Evolutionary conservation across 1,140 invertebrate species (phyloP).

Genomic region (Monomorium pharaonis): DNA sequence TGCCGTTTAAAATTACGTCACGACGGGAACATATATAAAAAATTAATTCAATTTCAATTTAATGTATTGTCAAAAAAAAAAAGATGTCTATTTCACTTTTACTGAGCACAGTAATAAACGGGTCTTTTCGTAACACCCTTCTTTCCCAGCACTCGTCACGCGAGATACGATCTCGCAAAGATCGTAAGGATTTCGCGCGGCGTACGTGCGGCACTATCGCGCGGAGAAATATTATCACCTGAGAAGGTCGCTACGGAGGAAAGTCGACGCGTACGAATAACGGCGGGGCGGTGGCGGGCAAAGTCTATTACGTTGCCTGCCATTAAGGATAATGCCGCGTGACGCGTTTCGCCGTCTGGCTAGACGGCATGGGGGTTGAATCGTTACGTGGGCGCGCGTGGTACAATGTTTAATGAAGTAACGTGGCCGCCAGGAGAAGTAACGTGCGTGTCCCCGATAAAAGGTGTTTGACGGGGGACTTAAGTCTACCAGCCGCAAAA

Average conservation of each 20-base stretch:
- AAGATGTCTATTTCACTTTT: too few species aligned
- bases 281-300: background rate
- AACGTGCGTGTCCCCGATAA: background rate
- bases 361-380: background rate
- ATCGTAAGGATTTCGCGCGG: background rate
- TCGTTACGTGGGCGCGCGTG: background rate
- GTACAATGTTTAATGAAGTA: conserved; percentile 33
- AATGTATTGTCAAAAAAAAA: too few species aligned
- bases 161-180: conserved; percentile 2
- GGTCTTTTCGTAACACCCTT: too few species aligned
- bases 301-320: conserved; percentile 37
- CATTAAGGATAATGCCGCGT: conserved; percentile 25
- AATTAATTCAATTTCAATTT: too few species aligned
- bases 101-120: too few species aligned
- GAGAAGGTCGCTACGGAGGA: background rate
- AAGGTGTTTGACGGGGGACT: background rate
- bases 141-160: background rate
- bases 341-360: conserved; percentile 38
- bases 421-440: conserved; percentile 13
- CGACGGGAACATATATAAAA: too few species aligned
- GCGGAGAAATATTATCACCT: conserved; percentile 41
- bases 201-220: background rate
- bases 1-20: too few species aligned
- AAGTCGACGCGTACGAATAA: conserved; percentile 3
- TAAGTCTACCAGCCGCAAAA: conserved; percentile 9